Base-by-base conservation (phyloP, 2,888 invertebrate species). In the Platynereis dumerilii region DNA sequence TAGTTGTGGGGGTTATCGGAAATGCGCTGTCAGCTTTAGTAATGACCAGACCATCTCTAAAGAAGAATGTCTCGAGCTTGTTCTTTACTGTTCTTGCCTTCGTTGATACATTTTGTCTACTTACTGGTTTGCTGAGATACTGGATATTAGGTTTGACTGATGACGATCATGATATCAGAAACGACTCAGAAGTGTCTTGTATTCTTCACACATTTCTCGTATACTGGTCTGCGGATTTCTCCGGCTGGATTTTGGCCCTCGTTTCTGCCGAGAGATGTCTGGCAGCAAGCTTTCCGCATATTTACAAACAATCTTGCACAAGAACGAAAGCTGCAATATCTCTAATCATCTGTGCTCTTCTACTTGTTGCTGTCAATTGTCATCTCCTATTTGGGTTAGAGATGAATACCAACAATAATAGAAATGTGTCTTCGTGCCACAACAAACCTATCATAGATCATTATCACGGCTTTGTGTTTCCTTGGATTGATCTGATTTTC, bases 31-130 rank as follows among this genome's bases (percentile, higher is more conserved):
- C 48, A 48, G 22, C 22, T 48, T 48, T 48, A 22, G 48, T 48
- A 7, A 48, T 48, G 48, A 48, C 22, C 48, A 48, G 48, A 48
- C 20, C 20, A n/a, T 20, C n/a, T 48, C n/a, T 48, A 22, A 48
- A 48, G 48, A 22, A 22, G 22, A 20, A n/a, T 48, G 48, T 48
- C 7, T 20, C 48, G 5, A 20, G 48, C 17, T 48, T 48, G n/a
- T 48, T 48, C 22, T 22, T 48, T n/a, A n/a, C 22, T 48, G 48
- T 48, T n/a, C 48, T 48, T 48, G 48, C 48, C 17, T n/a, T 48
- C 17, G 48, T 48, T 3, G 48, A 48, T 22, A 48, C 48, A n/a
- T 48, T 48, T 20, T n/a, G n/a, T 48, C 48, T 48, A 3, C n/a
- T 48, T 5, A 20, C 48, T n/a, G 48, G 48, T 22, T 48, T 48